Evolutionary conservation across 2,888 invertebrate genomes (phyloP), one percentile per base, ranked within the genome.

Genomic region (Isoperla grammatica): DNA sequence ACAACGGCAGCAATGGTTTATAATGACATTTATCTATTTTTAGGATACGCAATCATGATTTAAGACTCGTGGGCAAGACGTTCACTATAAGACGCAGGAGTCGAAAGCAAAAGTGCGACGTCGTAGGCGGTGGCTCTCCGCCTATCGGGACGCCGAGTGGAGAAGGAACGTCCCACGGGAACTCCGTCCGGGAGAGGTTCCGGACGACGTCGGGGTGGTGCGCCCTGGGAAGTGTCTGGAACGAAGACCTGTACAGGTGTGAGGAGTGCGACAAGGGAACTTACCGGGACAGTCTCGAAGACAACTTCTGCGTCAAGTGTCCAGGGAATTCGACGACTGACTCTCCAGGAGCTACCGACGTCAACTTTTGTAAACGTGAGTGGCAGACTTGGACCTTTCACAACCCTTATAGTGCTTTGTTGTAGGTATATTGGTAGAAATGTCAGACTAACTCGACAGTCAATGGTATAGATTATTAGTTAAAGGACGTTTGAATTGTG

Each of bases 311-410:
- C 61, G 64, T 69, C 19, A 64, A 67, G 19, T 76, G 76, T 64
- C 76, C 76, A 1, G 71, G 68, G 2, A 66, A 69, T 43, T 75
- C 75, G 17, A 70, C 69, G 9, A 75, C 76, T 4, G 75, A 76
- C 65, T 43, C 60, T 12, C 58, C 59, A 3, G 74, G 71, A 3
- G 65, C 74, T 9, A 68, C 65, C 11, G 66, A 68, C 42, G 67
- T 69, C 12, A 62, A 69, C 1, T 67, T 71, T 19, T 76, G 76
- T 65, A 75, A 76, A 71, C 71, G 76, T 75, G 67, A 63, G 63
- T 37, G 39, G 35, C 23, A 17, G 12, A 19, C 2, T 12, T 19
- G 8, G 20, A 13, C 20, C 19, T 42, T 40, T 40, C 13, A 6
- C 29, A 29, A 29, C 29, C 29, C 8, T 29, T 29, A 29, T 6